A percentile compares a stretch with the other conserved stretches of the same genome.
These are phyloP conservation scores for Oxyruncus cristatus DNA, from an alignment of 2,113 vertebrate species.

Conservation along the genomic window DNA sequence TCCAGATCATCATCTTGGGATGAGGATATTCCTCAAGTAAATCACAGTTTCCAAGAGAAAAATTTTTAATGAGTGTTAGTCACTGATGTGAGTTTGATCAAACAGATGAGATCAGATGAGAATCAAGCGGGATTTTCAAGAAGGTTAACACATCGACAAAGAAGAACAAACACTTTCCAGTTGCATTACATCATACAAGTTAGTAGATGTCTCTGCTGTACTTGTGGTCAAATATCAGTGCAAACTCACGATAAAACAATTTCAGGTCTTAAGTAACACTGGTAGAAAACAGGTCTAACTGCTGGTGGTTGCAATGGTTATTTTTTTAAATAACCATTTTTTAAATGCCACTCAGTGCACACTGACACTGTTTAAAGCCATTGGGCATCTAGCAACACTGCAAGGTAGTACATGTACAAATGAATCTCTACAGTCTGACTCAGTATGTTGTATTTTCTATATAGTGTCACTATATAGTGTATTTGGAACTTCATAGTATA, in stretches of 20 bases:
- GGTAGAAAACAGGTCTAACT: neutral
- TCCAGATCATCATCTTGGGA: neutral
- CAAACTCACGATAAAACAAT: neutral
- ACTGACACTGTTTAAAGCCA: neutral
- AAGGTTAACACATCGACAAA: neutral
- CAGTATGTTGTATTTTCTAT: neutral
- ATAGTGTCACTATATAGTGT: neutral
- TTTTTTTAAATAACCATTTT: neutral
- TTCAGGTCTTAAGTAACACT: neutral
- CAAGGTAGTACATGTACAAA: neutral
- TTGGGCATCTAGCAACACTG: neutral
- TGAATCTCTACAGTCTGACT: neutral
- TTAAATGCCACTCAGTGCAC: neutral
- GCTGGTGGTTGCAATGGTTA: neutral
- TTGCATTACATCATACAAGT: neutral
- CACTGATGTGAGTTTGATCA: neutral
- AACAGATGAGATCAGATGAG: neutral
- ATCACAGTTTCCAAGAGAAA: neutral
- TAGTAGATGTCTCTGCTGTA: neutral
- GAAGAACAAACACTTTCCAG: neutral
- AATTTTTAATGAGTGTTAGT: neutral
- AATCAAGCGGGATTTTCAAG: neutral
- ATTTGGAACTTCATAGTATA: neutral
- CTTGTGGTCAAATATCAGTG: neutral
- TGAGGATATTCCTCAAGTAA: neutral